Conservation (phyloP, 1,140 invertebrate genomes). For the Choristoneura fumiferana region DNA sequence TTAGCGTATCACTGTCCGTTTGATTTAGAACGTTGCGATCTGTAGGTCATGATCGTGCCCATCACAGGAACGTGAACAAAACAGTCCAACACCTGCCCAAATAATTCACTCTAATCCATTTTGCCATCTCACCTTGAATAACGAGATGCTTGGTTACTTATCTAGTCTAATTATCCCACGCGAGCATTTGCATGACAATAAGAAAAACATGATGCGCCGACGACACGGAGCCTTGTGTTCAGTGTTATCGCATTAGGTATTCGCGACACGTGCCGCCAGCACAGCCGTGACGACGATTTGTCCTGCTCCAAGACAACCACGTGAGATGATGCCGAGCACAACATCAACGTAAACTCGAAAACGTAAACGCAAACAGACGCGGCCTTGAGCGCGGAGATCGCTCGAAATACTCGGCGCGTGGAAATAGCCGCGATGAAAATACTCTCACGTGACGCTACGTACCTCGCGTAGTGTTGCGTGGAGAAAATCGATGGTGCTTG, state of each 20-base stretch:
- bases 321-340: constrained; percentile 32
- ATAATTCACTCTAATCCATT: not conserved
- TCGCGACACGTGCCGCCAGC: constrained; percentile 42
- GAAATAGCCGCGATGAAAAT: constrained; percentile 72
- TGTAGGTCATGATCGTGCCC: constrained; percentile 60
- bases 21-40: constrained; percentile 44
- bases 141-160: not conserved
- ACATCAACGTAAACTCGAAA: constrained; percentile 46
- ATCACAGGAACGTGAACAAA: constrained; percentile 30
- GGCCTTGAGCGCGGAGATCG: constrained; percentile 73
- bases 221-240: constrained; percentile 29
- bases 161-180: constrained; percentile 1
- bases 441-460: constrained; percentile 71
- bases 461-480: constrained; percentile 63
- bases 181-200: constrained; percentile 13
- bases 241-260: constrained; percentile 54
- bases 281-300: constrained; percentile 58
- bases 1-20: constrained; percentile 39
- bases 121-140: not conserved
- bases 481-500: constrained; percentile 71
- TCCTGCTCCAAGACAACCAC: constrained; percentile 41
- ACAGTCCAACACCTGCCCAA: constrained; percentile 27
- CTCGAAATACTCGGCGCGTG: constrained; percentile 69
- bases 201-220: constrained; percentile 15
- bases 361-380: constrained; percentile 62